These are phyloP conservation scores for Phenganax subtilis DNA, from an alignment of 92 coral and sea anemone genomes.

Conservation along the genomic window DNA sequence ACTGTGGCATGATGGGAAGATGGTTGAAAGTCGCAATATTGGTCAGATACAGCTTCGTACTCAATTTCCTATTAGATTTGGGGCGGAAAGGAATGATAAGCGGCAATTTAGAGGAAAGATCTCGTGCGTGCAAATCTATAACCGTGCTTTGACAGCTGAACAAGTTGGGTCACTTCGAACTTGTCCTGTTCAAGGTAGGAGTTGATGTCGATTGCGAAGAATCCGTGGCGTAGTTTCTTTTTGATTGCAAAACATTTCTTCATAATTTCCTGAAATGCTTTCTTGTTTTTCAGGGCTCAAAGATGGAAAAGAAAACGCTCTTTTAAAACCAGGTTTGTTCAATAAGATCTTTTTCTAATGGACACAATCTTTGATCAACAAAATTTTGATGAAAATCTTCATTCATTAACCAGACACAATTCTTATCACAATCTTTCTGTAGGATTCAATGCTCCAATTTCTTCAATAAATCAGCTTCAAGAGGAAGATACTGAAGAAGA, in stretches of 20 bases:
- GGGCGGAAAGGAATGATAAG: conserved; percentile 83
- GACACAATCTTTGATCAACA: background rate
- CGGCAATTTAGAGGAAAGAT: conserved; percentile 83
- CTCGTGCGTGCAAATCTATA: conserved; percentile 85
- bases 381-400: background rate
- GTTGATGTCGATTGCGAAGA: background rate
- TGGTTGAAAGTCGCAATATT: conserved; percentile 96
- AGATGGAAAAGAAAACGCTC: conserved; percentile 69
- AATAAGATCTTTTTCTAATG: background rate
- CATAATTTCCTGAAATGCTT: no score
- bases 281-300: conserved; percentile 21
- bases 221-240: background rate
- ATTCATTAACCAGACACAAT: conserved; percentile 18
- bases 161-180: conserved; percentile 86
- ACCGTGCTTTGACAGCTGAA: conserved; percentile 76
- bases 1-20: conserved; percentile 98
- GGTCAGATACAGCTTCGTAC: conserved; percentile 89
- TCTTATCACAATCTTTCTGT: background rate
- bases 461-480: conserved; percentile 72
- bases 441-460: conserved; percentile 50
- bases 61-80: conserved; percentile 87
- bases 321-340: conserved; percentile 38
- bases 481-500: conserved; percentile 97
- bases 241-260: no score
- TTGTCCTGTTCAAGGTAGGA: conserved; percentile 82